Evolutionary conservation across 1,140 invertebrate species (phyloP).

Genomic region (Pseudomyrmex flavicornis): DNA sequence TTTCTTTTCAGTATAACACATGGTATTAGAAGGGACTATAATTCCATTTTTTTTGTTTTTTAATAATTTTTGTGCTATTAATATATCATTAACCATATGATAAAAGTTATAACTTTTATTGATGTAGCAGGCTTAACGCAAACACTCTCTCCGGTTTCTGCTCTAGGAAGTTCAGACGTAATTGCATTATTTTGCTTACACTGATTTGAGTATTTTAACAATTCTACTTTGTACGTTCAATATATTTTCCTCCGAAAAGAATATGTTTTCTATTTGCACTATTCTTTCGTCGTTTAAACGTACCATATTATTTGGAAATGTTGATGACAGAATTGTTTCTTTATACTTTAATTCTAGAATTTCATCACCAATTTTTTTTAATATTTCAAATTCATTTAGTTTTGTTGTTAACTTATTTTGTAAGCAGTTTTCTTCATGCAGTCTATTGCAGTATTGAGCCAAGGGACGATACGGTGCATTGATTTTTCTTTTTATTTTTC

Average conservation of each 20-base stretch:
- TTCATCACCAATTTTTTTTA: not conserved
- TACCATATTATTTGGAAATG: not conserved
- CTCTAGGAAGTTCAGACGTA: not conserved
- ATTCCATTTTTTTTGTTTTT: too few relatives aligned
- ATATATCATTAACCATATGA: constrained; percentile 2
- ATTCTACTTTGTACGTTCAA: constrained; percentile 1
- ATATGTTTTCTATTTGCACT: too few relatives aligned
- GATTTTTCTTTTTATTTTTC: constrained; percentile 5
- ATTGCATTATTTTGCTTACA: not conserved
- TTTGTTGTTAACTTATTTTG: not conserved
- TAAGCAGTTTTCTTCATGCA: not conserved
- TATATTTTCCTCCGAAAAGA: not conserved
- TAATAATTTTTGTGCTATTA: not conserved
- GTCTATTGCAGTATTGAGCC: not conserved
- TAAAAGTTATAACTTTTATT: constrained; percentile 9
- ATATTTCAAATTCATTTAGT: not conserved
- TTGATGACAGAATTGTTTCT: not conserved
- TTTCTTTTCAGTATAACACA: too few relatives aligned
- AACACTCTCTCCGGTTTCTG: not conserved
- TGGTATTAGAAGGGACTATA: too few relatives aligned
- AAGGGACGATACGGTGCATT: not conserved
- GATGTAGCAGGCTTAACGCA: not conserved
- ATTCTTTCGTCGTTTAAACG: not conserved
- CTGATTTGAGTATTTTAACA: constrained; percentile 4
- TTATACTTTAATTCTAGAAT: not conserved